Conservation (phyloP, 2,113 vertebrate genomes). For the Antechinus flavipes region DNA sequence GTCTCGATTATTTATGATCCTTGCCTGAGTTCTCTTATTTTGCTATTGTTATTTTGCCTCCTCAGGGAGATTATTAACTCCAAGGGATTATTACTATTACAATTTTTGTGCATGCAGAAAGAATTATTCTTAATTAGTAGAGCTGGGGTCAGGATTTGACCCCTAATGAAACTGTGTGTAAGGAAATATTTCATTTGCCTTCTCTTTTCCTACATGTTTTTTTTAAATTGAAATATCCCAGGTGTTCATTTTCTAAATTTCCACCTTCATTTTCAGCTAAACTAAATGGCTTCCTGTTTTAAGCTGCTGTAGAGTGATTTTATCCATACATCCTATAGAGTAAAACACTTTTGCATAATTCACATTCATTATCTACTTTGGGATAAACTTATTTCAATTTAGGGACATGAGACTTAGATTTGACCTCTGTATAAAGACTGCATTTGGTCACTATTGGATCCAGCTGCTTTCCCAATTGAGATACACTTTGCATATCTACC, state of each 20-base stretch:
- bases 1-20: not conserved
- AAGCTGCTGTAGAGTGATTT: not conserved
- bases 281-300: slow-evolving; percentile 70
- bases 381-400: slow-evolving; percentile 21
- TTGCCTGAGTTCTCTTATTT: not conserved
- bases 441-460: slow-evolving; percentile 11
- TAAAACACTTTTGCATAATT: slow-evolving; percentile 47
- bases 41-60: not conserved
- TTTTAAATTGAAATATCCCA: slow-evolving; percentile 39
- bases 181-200: slow-evolving; percentile 6
- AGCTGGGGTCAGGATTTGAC: not conserved
- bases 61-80: not conserved
- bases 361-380: slow-evolving; percentile 1
- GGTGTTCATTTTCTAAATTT: slow-evolving; percentile 61
- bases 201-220: slow-evolving; percentile 46
- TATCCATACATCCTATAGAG: slow-evolving; percentile 6
- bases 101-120: not conserved
- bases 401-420: not conserved
- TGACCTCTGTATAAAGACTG: slow-evolving; percentile 15
- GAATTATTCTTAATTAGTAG: not conserved
- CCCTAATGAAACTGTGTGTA: not conserved
- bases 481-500: not conserved
- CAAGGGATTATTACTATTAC: not conserved
- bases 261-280: slow-evolving; percentile 52
- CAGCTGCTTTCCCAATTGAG: not conserved